These are phyloP conservation scores for Pristionchus fissidentatus DNA, from an alignment of 2,888 invertebrate genomes.

Conservation along the genomic window DNA sequence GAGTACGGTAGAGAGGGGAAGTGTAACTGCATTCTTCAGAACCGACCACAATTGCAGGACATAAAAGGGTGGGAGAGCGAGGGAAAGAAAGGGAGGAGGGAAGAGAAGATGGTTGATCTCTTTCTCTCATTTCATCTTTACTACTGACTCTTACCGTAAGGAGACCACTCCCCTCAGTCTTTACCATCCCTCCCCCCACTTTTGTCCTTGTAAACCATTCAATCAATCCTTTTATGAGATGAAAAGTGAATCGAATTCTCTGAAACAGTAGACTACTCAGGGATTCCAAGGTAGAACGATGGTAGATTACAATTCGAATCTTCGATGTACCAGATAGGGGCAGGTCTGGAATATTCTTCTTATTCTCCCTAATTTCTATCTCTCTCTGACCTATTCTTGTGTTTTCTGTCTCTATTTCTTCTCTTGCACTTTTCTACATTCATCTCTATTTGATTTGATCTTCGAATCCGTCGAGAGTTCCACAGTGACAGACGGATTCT, in stretches of 20 bases:
- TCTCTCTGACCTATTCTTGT: conserved; percentile 1
- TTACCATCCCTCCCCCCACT: conserved; percentile 7
- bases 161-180: conserved; percentile 41
- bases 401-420: conserved; percentile 25
- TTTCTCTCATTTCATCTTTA: conserved; percentile 23
- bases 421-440: background rate
- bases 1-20: conserved; percentile 28
- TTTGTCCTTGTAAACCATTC: conserved; percentile 13
- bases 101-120: conserved; percentile 10
- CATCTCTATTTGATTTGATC: conserved; percentile 33
- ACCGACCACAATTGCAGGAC: conserved; percentile 24
- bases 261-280: background rate
- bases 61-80: conserved; percentile 21
- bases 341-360: background rate
- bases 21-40: background rate
- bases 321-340: conserved; percentile 15
- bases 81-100: conserved; percentile 42
- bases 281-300: conserved; percentile 13
- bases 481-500: conserved; percentile 31
- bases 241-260: conserved; percentile 17
- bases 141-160: background rate
- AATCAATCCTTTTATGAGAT: conserved; percentile 31
- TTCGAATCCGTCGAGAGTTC: conserved; percentile 42
- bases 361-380: background rate
- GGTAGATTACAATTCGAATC: background rate